Base-by-base conservation (phyloP, 2,888 invertebrate species). In the Synanthedon myopaeformis region DNA sequence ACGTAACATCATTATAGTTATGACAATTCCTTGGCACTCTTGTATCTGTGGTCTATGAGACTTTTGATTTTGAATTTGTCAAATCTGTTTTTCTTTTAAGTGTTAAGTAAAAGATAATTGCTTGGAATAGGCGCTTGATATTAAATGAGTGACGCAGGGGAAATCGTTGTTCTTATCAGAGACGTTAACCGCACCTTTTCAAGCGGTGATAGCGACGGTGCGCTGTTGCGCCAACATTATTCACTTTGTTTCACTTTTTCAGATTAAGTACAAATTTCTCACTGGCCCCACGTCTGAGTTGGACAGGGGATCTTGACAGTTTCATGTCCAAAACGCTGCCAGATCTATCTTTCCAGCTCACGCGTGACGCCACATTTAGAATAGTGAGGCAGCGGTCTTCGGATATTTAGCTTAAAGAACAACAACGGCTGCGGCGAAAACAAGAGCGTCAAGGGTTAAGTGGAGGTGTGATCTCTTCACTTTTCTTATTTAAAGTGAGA, bases 391-490 rank as follows among this genome's bases (percentile, higher is more conserved):
- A 4, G 23, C 23, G 4, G 42, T 10, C 11, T 45, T 45, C 17
- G 5, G 52, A 19, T 14, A 55, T 5, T 23, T 23, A 23, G 23
- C 23, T 56, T 53, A 61, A 41, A 53, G 23, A 54, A 53, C 6
- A 5, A 23, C 42, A 45, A 1, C 45, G 45, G 45, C 14, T 45
- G 13, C 13, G n/a, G 6, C 45, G 13, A 45, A 45, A 4, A 51
- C 17, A 5, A 52, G 52, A 60, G 86, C 85, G 82, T 76, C 61
- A 74, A 74, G 83, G 84, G 79, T 80, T 79, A 88, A 88, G 88
- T 88, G 88, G 88, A 88, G 88, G 88, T 87, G 88, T 88, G 88
- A 88, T 88, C 88, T 88, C 88, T 88, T 88, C 88, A 88, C 88
- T 88, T 88, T 88, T 84, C 81, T 70, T 76, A 68, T 61, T 75